Percentiles rank a stretch among this genome's conserved stretches.
Evolutionary conservation across 2,113 vertebrate genomes (phyloP).

Genomic region (Neotoma lepida): DNA sequence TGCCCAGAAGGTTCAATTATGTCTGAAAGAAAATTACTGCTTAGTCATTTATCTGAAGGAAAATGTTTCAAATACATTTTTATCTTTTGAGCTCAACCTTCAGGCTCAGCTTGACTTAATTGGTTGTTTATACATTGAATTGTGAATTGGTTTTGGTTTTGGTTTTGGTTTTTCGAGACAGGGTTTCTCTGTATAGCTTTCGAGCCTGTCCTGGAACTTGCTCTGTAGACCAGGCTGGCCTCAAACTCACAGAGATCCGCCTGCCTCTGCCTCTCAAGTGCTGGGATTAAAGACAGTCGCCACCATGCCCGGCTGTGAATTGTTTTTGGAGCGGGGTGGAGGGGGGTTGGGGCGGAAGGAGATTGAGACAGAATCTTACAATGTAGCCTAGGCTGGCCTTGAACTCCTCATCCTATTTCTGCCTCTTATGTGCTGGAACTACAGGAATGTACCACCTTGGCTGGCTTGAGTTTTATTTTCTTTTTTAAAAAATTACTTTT

Average conservation of each 20-base stretch:
- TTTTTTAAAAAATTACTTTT: not conserved
- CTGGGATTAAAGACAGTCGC: too few relatives aligned
- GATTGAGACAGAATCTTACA: not conserved
- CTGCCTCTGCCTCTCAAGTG: too few relatives aligned
- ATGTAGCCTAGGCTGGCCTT: not conserved
- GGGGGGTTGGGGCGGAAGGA: too few relatives aligned
- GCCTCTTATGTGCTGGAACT: not conserved
- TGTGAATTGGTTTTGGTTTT: not conserved
- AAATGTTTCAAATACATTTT: not conserved
- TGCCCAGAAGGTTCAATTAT: slow-evolving; percentile 15
- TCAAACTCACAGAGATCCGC: too few relatives aligned
- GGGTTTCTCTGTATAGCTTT: too few relatives aligned
- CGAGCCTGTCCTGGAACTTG: too few relatives aligned
- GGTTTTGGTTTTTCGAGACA: too few relatives aligned
- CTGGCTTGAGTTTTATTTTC: not conserved
- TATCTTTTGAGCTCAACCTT: not conserved
- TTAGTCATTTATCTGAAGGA: slow-evolving; percentile 62
- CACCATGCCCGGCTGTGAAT: too few relatives aligned
- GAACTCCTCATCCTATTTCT: too few relatives aligned
- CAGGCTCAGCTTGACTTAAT: not conserved
- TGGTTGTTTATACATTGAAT: not conserved
- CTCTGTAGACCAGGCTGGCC: too few relatives aligned
- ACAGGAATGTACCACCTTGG: not conserved
- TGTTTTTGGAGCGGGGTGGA: too few relatives aligned
- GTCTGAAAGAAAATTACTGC: slow-evolving; percentile 41